phyloP scores from a whole-genome alignment of 2,797 vertebrate genomes.

The Macrochelys suwanniensis region DNA sequence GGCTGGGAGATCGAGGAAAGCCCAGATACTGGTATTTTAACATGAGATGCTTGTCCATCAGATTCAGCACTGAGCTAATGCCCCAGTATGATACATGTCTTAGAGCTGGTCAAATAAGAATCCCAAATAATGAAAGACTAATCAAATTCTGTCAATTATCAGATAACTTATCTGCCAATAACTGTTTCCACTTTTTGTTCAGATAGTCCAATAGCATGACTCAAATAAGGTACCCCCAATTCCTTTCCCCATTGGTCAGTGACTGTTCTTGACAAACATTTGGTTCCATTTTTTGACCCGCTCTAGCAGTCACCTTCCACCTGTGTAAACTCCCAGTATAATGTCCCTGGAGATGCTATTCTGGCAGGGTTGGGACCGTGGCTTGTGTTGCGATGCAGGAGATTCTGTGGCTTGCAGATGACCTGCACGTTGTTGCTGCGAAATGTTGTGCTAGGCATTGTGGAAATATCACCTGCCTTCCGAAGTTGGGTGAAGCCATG shows the following conservation, averaged over 20 bases:
- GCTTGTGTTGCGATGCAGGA: background rate
- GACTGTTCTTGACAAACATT: background rate
- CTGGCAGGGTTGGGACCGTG: background rate
- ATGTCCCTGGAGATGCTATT: background rate
- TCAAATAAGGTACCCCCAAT: background rate
- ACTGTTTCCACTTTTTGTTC: background rate
- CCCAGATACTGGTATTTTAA: background rate
- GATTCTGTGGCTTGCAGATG: accelerated
- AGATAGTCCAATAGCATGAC: slow-evolving; percentile 5
- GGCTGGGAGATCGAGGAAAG: background rate
- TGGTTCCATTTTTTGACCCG: background rate
- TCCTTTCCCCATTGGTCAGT: background rate
- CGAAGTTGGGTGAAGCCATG: background rate
- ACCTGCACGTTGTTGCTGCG: background rate
- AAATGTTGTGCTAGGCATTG: accelerated
- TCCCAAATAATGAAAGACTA: background rate
- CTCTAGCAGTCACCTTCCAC: background rate
- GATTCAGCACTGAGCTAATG: background rate
- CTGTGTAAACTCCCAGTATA: background rate
- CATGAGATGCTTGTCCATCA: accelerated
- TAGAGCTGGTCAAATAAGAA: background rate
- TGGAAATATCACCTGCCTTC: accelerated
- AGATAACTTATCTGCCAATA: background rate
- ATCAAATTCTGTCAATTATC: slow-evolving; percentile 22
- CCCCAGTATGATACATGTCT: background rate